Evolutionary conservation across 2,888 invertebrate species (phyloP), one percentile per base, ranked within the genome.

Genomic region (Autographa gamma): DNA sequence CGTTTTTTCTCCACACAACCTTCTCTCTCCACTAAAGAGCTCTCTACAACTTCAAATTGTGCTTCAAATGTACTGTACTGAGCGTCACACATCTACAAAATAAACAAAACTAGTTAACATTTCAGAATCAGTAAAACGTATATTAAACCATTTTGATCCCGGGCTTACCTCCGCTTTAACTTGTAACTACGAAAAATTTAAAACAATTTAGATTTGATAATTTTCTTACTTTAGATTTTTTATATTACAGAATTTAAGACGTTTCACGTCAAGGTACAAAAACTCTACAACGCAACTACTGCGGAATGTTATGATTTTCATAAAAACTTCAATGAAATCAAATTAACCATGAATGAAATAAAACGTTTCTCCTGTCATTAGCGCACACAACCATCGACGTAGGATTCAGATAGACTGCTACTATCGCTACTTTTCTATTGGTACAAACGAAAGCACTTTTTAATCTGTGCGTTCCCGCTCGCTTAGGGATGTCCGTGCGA

Each of bases 341-440:
- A 4, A 32, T 62, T n/a, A 48, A 14, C 48, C 1, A 41, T 16
- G 25, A 18, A 9, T 59, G n/a, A 58, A 77, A 65, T 76, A 38
- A 71, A 77, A 77, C 77, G 77, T 76, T 76, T 71, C 66, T 72
- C 25, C 76, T 71, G 76, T 77, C 80, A 77, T 38, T 71, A 59
- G 56, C 38, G 41, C 11, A 63, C 11, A 52, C 38, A 43, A 52
- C 43, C n/a, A n/a, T n/a, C n/a, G n/a, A n/a, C n/a, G n/a, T n/a
- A n/a, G n/a, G n/a, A n/a, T n/a, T n/a, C n/a, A n/a, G n/a, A n/a
- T n/a, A n/a, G n/a, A n/a, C n/a, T n/a, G n/a, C n/a, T n/a, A n/a
- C n/a, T n/a, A n/a, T n/a, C n/a, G n/a, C n/a, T n/a, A n/a, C n/a
- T n/a, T n/a, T n/a, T n/a, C n/a, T n/a, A n/a, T n/a, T n/a, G n/a